Evolutionary conservation across 2,797 vertebrate genomes (phyloP), one percentile per base, ranked within the genome.

Genomic region (Paedocypris micromegethes): DNA sequence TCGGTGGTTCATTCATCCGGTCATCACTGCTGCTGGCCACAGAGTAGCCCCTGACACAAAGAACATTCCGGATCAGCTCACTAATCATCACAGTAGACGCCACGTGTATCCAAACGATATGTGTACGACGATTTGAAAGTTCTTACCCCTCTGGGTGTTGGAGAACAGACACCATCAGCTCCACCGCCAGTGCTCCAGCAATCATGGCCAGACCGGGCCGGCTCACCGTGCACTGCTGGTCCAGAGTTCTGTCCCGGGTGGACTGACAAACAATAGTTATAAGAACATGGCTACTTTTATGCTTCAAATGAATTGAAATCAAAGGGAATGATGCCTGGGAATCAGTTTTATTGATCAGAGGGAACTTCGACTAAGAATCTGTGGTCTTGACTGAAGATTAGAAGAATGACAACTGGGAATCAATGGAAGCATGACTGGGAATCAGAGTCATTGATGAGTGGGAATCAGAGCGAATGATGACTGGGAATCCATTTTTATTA

Each of bases 191-290:
- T 0, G 97, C 94, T 77, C 94, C 96, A 2, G 96, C 96, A 37
- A 98, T 92, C 93, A 95, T 94, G 64, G 97, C 93, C 69, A 98
- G 84, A 5, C 97, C 97, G 0, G 97, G 97, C 3, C 97, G 88
- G 72, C 97, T 99, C 69, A 99, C 96, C 0, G 97, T 99, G 78
- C 97, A 99, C 82, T 99, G 97, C 85, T 99, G 97, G 85, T 99
- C 97, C 86, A 98, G 75, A 0, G 96, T 99, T 41, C 96, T 89
- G 78, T 98, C 97, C 80, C 92, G 91, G 66, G 97, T 99, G 2
- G 97, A 99, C 97, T 99, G 65, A 4, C 82, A 80, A 81, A 68
- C 3, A 43, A 43, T n/a, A 2, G 8, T 5, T 54, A 23, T 23
- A 23, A 23, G 23, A 23, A 23, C 23, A 23, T 23, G 23, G 23